phyloP scores from a whole-genome alignment of 2,113 vertebrate species.

The Pyrgilauda ruficollis region DNA sequence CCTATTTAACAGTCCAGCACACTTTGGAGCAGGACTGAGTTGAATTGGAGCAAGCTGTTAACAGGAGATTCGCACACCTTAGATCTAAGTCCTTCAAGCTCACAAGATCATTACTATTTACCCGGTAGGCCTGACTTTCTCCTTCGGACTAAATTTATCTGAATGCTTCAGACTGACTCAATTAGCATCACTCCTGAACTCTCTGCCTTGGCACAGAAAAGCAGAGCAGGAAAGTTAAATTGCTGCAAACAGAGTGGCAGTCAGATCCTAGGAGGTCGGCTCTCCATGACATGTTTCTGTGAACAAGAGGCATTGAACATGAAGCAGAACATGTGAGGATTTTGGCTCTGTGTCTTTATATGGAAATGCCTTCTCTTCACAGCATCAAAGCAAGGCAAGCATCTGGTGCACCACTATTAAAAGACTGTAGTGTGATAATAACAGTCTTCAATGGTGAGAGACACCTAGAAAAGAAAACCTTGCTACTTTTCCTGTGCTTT shows the following conservation, averaged over 20 bases:
- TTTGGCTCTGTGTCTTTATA: background rate
- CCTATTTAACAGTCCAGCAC: conserved; percentile 10
- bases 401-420: background rate
- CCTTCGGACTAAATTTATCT: conserved; percentile 31
- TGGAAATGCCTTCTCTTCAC: background rate
- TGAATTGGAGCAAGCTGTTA: conserved; percentile 8
- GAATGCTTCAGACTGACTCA: conserved; percentile 50
- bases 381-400: background rate
- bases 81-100: background rate
- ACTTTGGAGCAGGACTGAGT: background rate
- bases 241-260: background rate
- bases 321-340: conserved; percentile 2
- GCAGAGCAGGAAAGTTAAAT: conserved; percentile 40
- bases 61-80: background rate
- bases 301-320: conserved; percentile 1
- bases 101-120: conserved; percentile 47
- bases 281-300: conserved; percentile 4
- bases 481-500: background rate
- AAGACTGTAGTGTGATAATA: background rate
- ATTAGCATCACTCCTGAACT: conserved; percentile 46
- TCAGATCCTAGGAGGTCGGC: background rate
- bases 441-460: background rate
- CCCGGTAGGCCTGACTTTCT: background rate
- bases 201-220: background rate
- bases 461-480: background rate